Percentiles rank a stretch among this genome's conserved stretches.
Evolutionary conservation across 2,888 invertebrate species (phyloP).

Genomic region (Stegana nigrithorax): DNA sequence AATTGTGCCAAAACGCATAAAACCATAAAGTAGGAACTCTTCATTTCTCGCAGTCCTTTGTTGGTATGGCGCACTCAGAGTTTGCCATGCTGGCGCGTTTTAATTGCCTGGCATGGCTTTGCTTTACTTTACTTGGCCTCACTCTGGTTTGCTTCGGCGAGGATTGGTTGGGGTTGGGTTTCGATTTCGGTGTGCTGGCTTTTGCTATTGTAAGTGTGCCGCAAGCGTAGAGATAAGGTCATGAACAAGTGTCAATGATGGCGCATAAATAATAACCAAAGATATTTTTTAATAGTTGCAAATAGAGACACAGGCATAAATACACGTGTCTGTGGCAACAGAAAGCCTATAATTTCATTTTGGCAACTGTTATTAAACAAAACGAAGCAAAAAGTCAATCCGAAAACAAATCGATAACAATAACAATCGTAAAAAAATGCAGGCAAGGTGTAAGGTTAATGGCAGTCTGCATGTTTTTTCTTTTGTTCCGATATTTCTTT

Average conservation of each 20-base stretch:
- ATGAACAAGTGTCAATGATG: slow-evolving; percentile 60
- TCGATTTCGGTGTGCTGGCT: too few species aligned
- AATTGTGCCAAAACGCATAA: slow-evolving; percentile 52
- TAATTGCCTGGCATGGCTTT: background rate
- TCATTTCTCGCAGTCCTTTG: slow-evolving; percentile 32
- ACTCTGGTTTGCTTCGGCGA: too few species aligned
- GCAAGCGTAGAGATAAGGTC: slow-evolving; percentile 49
- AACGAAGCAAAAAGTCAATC: background rate
- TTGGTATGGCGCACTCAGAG: too few species aligned
- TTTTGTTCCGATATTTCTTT: too few species aligned
- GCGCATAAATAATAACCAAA: slow-evolving; percentile 51
- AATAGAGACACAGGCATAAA: slow-evolving; percentile 21
- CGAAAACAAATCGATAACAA: too few species aligned
- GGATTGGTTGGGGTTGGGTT: too few species aligned
- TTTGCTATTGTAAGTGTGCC: background rate
- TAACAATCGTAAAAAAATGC: too few species aligned
- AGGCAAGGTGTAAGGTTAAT: too few species aligned
- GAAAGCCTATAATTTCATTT: slow-evolving; percentile 1
- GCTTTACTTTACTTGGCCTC: too few species aligned
- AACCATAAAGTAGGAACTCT: slow-evolving; percentile 55
- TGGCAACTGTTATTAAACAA: background rate
- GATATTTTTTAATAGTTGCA: background rate
- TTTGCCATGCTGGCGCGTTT: too few species aligned
- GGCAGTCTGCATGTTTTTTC: too few species aligned
- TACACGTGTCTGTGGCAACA: background rate